Percentiles rank a stretch among this genome's conserved stretches.
phyloP scores from a whole-genome alignment of 2,113 vertebrate species.

The Ageneiosus marmoratus region DNA sequence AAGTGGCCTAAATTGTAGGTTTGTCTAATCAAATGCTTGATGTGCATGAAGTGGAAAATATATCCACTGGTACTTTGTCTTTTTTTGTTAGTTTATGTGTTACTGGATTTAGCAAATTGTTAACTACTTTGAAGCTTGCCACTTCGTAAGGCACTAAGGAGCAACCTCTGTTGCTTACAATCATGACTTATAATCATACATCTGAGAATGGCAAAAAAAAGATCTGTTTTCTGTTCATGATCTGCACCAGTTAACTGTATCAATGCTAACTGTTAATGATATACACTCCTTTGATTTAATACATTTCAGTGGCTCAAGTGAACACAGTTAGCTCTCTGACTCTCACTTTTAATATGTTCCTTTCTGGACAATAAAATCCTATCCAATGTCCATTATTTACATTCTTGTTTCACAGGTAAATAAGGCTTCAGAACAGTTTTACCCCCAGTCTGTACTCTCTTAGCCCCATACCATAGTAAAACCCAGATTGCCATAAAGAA shows the following conservation, averaged over 20 bases:
- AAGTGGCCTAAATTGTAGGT: background rate
- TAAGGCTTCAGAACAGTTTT: background rate
- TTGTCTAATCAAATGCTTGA: background rate
- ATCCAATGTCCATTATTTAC: background rate
- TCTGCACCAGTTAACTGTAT: background rate
- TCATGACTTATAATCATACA: no score
- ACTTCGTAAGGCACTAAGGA: background rate
- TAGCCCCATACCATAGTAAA: no score
- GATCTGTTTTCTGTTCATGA: background rate
- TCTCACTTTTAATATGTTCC: background rate
- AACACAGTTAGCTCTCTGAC: background rate
- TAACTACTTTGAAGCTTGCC: background rate
- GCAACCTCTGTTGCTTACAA: background rate
- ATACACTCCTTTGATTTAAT: background rate
- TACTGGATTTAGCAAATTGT: background rate
- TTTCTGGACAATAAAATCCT: background rate
- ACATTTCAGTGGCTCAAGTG: background rate
- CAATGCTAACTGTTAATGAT: background rate
- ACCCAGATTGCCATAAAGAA: background rate
- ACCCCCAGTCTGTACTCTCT: background rate
- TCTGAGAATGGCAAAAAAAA: background rate
- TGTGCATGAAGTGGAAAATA: background rate
- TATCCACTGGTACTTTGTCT: background rate
- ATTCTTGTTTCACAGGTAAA: background rate
- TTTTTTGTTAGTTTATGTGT: background rate